Conservation (phyloP, 2,797 vertebrate genomes). For the Acanthopagrus latus region DNA sequence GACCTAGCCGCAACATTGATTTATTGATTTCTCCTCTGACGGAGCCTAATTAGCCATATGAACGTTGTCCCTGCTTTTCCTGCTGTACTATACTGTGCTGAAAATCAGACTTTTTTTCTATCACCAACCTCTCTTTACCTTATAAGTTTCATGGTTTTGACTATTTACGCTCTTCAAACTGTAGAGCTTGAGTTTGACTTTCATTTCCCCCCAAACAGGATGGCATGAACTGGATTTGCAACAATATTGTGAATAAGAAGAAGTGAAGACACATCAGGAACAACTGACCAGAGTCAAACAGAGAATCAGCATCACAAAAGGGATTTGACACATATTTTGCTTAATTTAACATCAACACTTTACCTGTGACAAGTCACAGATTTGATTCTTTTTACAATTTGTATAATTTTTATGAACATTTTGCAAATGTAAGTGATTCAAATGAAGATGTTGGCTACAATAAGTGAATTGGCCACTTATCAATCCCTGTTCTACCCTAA, state of each 20-base stretch:
- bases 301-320: slow-evolving; percentile 27
- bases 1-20: slow-evolving; percentile 16
- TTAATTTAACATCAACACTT: slow-evolving; percentile 13
- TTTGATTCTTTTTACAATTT: slow-evolving; percentile 65
- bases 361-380: slow-evolving; percentile 31
- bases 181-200: slow-evolving; percentile 21
- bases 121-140: slow-evolving; percentile 1
- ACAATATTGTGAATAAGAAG: slow-evolving; percentile 88
- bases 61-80: not conserved
- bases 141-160: not conserved
- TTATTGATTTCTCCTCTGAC: slow-evolving; percentile 36
- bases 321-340: slow-evolving; percentile 11
- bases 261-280: slow-evolving; percentile 73
- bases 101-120: slow-evolving; percentile 8
- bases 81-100: not conserved
- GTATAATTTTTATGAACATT: slow-evolving; percentile 64
- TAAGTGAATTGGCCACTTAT: slow-evolving; percentile 22
- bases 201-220: slow-evolving; percentile 76
- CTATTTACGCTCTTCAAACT: not conserved
- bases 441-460: slow-evolving; percentile 22
- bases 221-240: slow-evolving; percentile 91
- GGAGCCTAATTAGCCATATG: slow-evolving; percentile 2
- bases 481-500: not conserved
- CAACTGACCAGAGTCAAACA: slow-evolving; percentile 10
- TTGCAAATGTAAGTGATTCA: slow-evolving; percentile 51